Base-by-base conservation (phyloP, 2,888 invertebrate species). In the Ryuthela nishihirai region DNA sequence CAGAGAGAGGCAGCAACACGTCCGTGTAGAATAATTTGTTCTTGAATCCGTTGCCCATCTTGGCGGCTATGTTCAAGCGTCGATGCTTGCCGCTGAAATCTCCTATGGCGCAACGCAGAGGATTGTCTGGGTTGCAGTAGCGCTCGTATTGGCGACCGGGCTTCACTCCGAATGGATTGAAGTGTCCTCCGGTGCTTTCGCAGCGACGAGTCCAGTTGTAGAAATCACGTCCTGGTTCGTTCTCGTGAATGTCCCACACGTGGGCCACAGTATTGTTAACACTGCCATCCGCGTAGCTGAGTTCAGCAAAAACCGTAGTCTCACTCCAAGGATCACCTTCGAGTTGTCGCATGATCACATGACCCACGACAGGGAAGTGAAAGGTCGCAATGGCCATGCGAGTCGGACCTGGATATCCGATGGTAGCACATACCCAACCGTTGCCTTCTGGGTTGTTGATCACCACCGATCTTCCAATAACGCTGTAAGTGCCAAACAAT, bases 281-380 rank as follows among this genome's bases (percentile, higher is more conserved):
- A 15, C 86, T 82, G 0, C 91, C 91, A 73, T 94, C 92, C 0
- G 88, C 87, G 73, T 93, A 92, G 25, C 91, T 83, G 69, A 95
- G 76, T 72, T 91, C 90, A 26, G 90, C 80, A 56, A 90, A 82
- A 23, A 94, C 79, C 0, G 85, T 84, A 1, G 94, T 94, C 67
- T 94, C 94, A 54, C 85, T 82, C 81, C 85, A 85, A 0, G 88
- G 87, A 69, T 85, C 81, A 59, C 88, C 85, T 44, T 50, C 53
- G 7, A 65, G 64, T 54, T 74, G 74, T 1, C 89, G 79, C 68
- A 95, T 83, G 36, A 91, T 74, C 36, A 94, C 83, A 52, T 84
- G 78, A 0, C 93, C 94, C 1, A 92, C 91, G 18, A 93, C 78
- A 0, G 94, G 95, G 76, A 92, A 94, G 4, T 87, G 81, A 72